These are phyloP conservation scores for Agrilus cyanescens DNA, from an alignment of 2,888 invertebrate genomes.

Conservation along the genomic window DNA sequence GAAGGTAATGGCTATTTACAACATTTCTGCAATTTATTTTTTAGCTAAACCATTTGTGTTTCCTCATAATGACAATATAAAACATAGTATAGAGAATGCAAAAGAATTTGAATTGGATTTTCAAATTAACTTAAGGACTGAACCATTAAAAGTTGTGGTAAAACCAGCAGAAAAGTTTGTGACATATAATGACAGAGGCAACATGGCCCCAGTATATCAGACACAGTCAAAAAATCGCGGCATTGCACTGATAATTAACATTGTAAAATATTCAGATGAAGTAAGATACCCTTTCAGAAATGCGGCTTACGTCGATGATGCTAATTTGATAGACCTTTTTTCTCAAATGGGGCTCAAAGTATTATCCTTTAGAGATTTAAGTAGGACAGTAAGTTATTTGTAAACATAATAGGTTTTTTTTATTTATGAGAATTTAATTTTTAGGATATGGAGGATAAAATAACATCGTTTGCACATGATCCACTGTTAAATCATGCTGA, in stretches of 20 bases:
- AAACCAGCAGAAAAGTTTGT: conserved; percentile 34
- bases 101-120: conserved; percentile 10
- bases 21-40: too few species aligned
- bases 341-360: conserved; percentile 45
- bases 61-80: neutral
- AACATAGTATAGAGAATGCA: neutral
- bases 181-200: conserved; percentile 30
- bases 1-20: too few species aligned
- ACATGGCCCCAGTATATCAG: conserved; percentile 35
- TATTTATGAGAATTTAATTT: conserved; percentile 12
- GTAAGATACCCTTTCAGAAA: conserved; percentile 33
- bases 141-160: conserved; percentile 22
- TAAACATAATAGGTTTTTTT: neutral
- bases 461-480: conserved; percentile 34
- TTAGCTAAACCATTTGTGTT: neutral
- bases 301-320: conserved; percentile 47
- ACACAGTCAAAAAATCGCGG: conserved; percentile 47
- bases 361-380: conserved; percentile 34
- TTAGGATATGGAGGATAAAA: conserved; percentile 34
- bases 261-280: conserved; percentile 39
- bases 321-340: conserved; percentile 48
- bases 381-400: conserved; percentile 27
- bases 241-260: conserved; percentile 49
- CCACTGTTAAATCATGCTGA: conserved; percentile 38
- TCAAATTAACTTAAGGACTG: conserved; percentile 20